Evolutionary conservation across 2,888 invertebrate species (phyloP), one percentile per base, ranked within the genome.

Genomic region (Vanessa cardui): DNA sequence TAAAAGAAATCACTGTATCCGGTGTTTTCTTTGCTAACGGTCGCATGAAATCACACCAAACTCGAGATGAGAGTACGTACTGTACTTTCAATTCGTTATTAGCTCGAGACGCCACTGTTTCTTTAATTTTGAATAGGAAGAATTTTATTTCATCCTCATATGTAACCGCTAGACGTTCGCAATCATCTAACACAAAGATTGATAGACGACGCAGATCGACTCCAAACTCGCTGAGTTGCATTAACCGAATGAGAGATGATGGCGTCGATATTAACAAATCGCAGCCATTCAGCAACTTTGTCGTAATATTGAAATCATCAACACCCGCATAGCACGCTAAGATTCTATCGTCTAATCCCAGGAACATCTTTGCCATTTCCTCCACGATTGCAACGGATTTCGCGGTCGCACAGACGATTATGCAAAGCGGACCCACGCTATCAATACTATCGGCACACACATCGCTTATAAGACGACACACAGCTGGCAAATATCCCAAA

Each of bases 251-350:
- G 74, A 78, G 94, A 83, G 80, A 94, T 0, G 93, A 84, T 0
- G 96, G 96, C 0, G 96, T 96, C 8, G 95, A 93, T 2, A 97
- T 93, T 47, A 97, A 85, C 58, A 97, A 87, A 75, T 96, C 95
- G 80, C 95, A 96, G 0, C 96, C 95, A 75, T 95, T 95, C 0
- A 94, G 78, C 50, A 96, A 81, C 9, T 90, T 79, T 0, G 90
- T 89, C 75, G 91, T 80, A 2, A 90, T 74, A n/a, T 76, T 69
- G 0, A 82, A 56, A 26, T 85, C 82, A 64, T 85, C 81, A 71
- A 93, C 85, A 0, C 94, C 94, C 0, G 90, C 82, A 58, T 93
- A 88, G 61, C 87, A 87, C 2, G 91, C 83, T 5, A 93, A 78
- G 0, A 89, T 85, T 45, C 76, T 85, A 2, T 85, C 85, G 0